Conservation (phyloP, 2,113 vertebrate species). For the Melanerpes formicivorus region DNA sequence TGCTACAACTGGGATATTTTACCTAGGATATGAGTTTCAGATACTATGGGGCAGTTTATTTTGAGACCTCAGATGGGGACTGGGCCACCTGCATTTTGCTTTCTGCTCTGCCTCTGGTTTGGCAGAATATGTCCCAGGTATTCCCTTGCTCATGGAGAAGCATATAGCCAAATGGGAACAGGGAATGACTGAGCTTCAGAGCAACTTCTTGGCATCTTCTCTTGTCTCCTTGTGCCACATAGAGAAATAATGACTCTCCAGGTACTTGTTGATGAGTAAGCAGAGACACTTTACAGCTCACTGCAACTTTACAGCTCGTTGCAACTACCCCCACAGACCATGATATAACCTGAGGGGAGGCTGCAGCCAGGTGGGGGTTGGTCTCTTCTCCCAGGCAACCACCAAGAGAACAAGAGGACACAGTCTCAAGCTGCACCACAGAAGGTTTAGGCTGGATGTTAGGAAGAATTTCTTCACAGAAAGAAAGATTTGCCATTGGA, state of each 20-base stretch:
- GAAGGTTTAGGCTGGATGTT: too few species aligned
- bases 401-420: too few species aligned
- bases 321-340: not conserved
- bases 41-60: not conserved
- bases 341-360: not conserved
- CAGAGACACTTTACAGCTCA: not conserved
- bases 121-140: not conserved
- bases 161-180: rapidly evolving
- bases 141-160: rapidly evolving
- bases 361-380: too few species aligned
- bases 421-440: too few species aligned
- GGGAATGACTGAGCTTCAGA: not conserved
- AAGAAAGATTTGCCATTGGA: too few species aligned
- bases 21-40: not conserved
- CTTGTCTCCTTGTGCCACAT: not conserved
- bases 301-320: not conserved
- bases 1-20: not conserved
- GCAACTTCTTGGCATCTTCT: not conserved
- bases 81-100: not conserved
- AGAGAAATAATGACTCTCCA: not conserved
- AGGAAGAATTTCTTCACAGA: too few species aligned
- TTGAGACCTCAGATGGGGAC: not conserved
- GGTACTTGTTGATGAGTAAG: not conserved
- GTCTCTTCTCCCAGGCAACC: too few species aligned
- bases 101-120: not conserved